Evolutionary conservation across 2,113 vertebrate species (phyloP).

Genomic region (Vulpes lagopus): DNA sequence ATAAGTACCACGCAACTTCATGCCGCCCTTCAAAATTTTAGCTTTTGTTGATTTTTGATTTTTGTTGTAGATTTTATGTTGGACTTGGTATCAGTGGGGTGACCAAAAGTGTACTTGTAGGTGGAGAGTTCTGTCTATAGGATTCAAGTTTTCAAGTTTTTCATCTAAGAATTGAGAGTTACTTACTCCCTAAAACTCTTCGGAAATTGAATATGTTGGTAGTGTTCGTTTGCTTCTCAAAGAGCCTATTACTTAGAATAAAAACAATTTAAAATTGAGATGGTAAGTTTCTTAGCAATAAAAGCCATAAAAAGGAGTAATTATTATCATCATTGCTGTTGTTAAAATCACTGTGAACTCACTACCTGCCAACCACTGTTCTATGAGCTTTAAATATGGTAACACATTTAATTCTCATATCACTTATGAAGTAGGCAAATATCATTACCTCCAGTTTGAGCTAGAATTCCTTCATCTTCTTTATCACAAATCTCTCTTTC

Average conservation of each 20-base stretch:
- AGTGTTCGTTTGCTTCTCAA: not conserved
- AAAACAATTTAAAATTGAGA: conserved; percentile 25
- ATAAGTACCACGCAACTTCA: not conserved
- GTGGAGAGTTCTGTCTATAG: not conserved
- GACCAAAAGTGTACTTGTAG: not conserved
- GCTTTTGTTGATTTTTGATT: not conserved
- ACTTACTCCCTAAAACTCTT: not conserved
- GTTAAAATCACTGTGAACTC: conserved; percentile 22
- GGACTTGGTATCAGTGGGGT: not conserved
- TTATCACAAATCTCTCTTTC: conserved; percentile 2
- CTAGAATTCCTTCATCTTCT: not conserved
- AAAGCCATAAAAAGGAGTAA: conserved; percentile 1
- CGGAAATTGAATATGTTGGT: not conserved
- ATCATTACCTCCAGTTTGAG: not conserved
- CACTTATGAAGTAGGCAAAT: conserved; percentile 4
- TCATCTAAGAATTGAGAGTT: not conserved
- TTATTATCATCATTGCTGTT: not conserved
- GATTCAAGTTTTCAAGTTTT: not conserved
- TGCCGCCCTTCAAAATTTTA: not conserved
- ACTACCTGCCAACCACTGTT: not conserved
- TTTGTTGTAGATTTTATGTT: not conserved
- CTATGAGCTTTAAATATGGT: not conserved
- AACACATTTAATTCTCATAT: not conserved
- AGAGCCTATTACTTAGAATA: not conserved
- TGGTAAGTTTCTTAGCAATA: not conserved